Percentiles rank a stretch among this genome's conserved stretches.
phyloP scores from a whole-genome alignment of 2,888 invertebrate genomes.

The Tetragnatha montana region DNA sequence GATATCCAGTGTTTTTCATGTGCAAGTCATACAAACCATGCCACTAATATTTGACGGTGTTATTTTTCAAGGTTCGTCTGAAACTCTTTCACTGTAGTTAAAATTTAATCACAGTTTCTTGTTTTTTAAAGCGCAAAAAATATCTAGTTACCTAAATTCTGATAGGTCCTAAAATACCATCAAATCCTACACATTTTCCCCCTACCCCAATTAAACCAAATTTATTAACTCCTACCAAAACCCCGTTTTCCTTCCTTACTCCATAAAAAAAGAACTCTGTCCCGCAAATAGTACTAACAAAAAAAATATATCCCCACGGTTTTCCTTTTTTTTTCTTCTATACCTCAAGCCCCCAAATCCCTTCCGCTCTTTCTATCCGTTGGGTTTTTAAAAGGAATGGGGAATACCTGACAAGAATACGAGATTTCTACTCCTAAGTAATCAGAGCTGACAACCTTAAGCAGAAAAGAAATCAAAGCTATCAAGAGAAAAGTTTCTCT shows the following conservation, averaged over 20 bases:
- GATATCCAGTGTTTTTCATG: too few species aligned
- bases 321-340: slow-evolving; percentile 6
- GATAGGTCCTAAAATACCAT: not conserved
- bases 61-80: too few species aligned
- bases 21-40: too few species aligned
- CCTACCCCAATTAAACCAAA: not conserved
- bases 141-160: not conserved
- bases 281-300: not conserved
- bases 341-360: not conserved
- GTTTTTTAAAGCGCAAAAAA: not conserved
- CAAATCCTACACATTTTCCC: not conserved
- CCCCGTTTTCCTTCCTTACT: not conserved
- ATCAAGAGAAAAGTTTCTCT: slow-evolving; percentile 50
- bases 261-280: not conserved
- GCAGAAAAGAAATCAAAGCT: slow-evolving; percentile 57
- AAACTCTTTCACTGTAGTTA: too few species aligned
- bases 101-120: not conserved
- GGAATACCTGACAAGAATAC: slow-evolving; percentile 65
- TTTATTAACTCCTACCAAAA: not conserved
- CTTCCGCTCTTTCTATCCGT: slow-evolving; percentile 34
- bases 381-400: slow-evolving; percentile 33
- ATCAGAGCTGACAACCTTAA: slow-evolving; percentile 66
- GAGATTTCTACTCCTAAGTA: slow-evolving; percentile 55
- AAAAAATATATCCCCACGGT: not conserved
- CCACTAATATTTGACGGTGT: too few species aligned